These are phyloP conservation scores for Epinotia brunnichana DNA, from an alignment of 2,888 invertebrate genomes.

Conservation along the genomic window DNA sequence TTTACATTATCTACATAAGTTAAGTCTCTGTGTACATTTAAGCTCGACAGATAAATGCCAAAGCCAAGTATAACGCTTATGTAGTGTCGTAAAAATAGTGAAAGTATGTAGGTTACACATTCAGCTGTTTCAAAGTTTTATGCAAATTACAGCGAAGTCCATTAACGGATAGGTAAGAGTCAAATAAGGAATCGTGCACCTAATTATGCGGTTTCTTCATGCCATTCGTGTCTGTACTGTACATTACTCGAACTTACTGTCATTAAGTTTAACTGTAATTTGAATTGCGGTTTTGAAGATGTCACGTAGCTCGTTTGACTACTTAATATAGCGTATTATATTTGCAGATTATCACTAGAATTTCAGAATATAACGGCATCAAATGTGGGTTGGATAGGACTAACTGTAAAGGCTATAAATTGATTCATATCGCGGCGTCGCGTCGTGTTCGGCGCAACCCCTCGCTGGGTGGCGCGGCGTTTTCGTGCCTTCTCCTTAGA, in stretches of 20 bases:
- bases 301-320: constrained; percentile 26
- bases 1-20: constrained; percentile 16
- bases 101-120: constrained; percentile 44
- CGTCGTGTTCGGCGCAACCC: constrained; percentile 62
- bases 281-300: constrained; percentile 46
- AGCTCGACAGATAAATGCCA: constrained; percentile 9
- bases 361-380: constrained; percentile 45
- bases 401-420: constrained; percentile 63
- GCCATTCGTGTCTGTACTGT: constrained; percentile 47
- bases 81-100: constrained; percentile 39
- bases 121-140: constrained; percentile 44
- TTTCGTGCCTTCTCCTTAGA: constrained; percentile 57
- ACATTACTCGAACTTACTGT: constrained; percentile 46
- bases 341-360: constrained; percentile 41
- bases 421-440: constrained; percentile 59
- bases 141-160: constrained; percentile 41
- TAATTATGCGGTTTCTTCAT: constrained; percentile 52
- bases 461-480: constrained; percentile 56
- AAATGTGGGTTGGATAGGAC: constrained; percentile 47
- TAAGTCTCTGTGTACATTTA: constrained; percentile 15
- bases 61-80: constrained; percentile 33
- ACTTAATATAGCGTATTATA: constrained; percentile 17
- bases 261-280: constrained; percentile 47
- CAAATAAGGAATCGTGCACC: constrained; percentile 49
- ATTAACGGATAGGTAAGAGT: constrained; percentile 46